Conservation (phyloP, 92 coral and sea anemone genomes). For the Micromussa lordhowensis region DNA sequence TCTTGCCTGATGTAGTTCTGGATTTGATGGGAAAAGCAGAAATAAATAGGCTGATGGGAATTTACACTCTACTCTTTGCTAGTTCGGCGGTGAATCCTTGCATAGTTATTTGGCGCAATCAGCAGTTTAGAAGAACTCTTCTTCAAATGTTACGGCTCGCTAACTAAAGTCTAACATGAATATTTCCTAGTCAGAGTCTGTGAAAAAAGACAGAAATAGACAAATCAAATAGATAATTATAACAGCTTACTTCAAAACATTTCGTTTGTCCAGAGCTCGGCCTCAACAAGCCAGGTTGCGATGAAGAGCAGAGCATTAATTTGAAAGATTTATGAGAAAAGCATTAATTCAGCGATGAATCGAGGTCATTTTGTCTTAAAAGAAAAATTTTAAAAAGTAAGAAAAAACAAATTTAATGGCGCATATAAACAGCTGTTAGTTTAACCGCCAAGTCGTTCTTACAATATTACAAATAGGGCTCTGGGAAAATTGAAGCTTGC, state of each 20-base stretch:
- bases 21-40: constrained; percentile 37
- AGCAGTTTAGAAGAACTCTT: constrained; percentile 54
- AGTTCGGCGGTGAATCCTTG: constrained; percentile 67
- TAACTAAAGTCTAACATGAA: background rate
- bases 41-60: constrained; percentile 38
- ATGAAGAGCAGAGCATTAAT: no score
- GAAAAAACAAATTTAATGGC: background rate
- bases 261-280: background rate
- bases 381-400: background rate
- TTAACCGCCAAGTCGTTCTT: background rate
- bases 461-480: background rate
- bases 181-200: background rate
- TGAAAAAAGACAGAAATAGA: background rate
- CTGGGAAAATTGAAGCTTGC: background rate
- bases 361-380: background rate
- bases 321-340: background rate
- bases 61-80: constrained; percentile 48
- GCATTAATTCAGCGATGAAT: background rate
- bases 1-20: constrained; percentile 66
- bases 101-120: constrained; percentile 63
- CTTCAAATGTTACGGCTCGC: constrained; percentile 11
- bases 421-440: background rate
- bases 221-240: background rate
- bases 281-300: background rate
- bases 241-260: background rate